A percentile compares a stretch with the other conserved stretches of the same genome.
Conservation (phyloP, 2,888 invertebrate species). For the Craniophora ligustri region DNA sequence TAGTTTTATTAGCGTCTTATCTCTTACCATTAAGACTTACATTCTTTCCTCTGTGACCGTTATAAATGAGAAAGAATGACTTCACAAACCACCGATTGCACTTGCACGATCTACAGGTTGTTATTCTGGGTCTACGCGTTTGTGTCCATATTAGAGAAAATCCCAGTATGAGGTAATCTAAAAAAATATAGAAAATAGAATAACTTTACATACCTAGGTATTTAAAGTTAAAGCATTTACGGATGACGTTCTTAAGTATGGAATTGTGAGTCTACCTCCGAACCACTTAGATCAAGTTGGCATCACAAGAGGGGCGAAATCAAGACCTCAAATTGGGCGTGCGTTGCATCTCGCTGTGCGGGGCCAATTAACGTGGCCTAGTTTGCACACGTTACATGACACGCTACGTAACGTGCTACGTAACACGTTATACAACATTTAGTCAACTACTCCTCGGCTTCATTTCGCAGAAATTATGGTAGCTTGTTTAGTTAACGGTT, state of each 20-base stretch:
- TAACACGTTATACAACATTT: constrained; percentile 34
- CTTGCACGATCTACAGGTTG: too few species aligned
- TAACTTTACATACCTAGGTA: too few species aligned
- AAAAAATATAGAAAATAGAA: too few species aligned
- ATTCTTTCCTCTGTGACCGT: too few species aligned
- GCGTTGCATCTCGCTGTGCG: constrained; percentile 38
- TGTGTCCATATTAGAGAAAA: too few species aligned
- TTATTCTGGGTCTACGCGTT: too few species aligned
- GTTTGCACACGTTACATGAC: constrained; percentile 40
- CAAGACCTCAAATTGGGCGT: constrained; percentile 43
- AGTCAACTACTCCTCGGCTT: constrained; percentile 17
- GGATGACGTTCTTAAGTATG: background rate
- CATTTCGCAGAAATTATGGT: constrained; percentile 13
- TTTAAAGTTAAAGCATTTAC: too few species aligned
- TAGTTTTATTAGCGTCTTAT: too few species aligned
- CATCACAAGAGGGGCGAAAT: constrained; percentile 23
- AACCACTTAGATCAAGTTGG: constrained; percentile 16
- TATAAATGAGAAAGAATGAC: too few species aligned
- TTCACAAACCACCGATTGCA: too few species aligned
- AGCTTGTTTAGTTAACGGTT: background rate
- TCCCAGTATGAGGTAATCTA: too few species aligned
- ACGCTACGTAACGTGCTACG: constrained; percentile 17
- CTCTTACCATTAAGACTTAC: too few species aligned
- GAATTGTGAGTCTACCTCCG: constrained; percentile 14
- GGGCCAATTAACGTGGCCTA: constrained; percentile 55